Conservation (phyloP, 2,888 invertebrate genomes). For the Epistrophe eligans region DNA sequence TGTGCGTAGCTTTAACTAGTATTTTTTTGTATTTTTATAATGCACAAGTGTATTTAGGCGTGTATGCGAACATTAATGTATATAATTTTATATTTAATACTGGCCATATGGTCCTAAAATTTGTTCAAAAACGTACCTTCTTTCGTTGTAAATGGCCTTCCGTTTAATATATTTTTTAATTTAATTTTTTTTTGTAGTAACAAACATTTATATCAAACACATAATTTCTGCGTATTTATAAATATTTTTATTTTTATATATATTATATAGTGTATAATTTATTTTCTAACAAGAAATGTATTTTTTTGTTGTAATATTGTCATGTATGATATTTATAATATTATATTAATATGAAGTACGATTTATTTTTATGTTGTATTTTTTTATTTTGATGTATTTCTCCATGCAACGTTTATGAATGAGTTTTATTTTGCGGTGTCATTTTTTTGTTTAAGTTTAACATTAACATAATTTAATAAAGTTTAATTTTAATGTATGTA, state of each 20-base stretch:
- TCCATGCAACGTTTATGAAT: slow-evolving; percentile 2
- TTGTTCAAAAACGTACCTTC: slow-evolving; percentile 53
- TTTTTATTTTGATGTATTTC: background rate
- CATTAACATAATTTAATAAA: slow-evolving; percentile 25
- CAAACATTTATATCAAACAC: slow-evolving; percentile 62
- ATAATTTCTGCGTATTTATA: slow-evolving; percentile 42
- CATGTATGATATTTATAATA: slow-evolving; percentile 68
- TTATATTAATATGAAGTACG: slow-evolving; percentile 48
- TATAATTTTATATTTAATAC: slow-evolving; percentile 32
- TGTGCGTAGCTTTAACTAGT: slow-evolving; percentile 65
- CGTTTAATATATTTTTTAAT: slow-evolving; percentile 2
- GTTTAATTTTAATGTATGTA: slow-evolving; percentile 20
- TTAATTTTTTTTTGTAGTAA: slow-evolving; percentile 40
- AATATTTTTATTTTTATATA: slow-evolving; percentile 35
- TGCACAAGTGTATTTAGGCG: slow-evolving; percentile 41
- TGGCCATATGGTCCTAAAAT: slow-evolving; percentile 64
- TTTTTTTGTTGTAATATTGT: slow-evolving; percentile 66
- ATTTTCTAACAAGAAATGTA: slow-evolving; percentile 70
- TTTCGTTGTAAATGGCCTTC: slow-evolving; percentile 72
- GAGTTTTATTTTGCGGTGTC: background rate
- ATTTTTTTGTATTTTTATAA: slow-evolving; percentile 6
- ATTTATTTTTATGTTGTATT: slow-evolving; percentile 3
- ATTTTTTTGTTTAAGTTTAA: slow-evolving; percentile 19
- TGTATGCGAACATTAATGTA: slow-evolving; percentile 27
- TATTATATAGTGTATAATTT: slow-evolving; percentile 52